Conservation (phyloP, 2,888 invertebrate species). For the Eupithecia tripunctaria region DNA sequence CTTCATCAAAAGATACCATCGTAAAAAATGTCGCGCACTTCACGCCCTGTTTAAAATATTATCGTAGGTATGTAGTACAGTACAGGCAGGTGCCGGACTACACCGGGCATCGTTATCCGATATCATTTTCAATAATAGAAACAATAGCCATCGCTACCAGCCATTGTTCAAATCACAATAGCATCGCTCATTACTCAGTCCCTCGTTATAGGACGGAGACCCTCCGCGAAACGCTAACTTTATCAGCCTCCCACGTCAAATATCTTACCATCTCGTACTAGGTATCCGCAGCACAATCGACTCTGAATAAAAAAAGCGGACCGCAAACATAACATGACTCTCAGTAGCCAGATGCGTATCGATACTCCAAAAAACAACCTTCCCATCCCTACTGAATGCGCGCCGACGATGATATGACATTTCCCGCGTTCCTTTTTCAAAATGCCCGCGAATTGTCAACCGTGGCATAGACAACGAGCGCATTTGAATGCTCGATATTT, state of each 20-base stretch:
- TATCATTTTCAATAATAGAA: slow-evolving; percentile 78
- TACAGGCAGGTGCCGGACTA: slow-evolving; percentile 50
- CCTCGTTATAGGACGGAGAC: slow-evolving; percentile 76
- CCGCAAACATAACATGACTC: slow-evolving; percentile 58
- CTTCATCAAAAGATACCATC: slow-evolving; percentile 34
- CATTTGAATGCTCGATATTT: slow-evolving; percentile 81
- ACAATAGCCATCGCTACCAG: slow-evolving; percentile 73
- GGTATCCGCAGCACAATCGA: slow-evolving; percentile 77
- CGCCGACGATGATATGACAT: slow-evolving; percentile 74
- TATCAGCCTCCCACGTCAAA: slow-evolving; percentile 80
- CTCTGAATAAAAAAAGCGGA: slow-evolving; percentile 71
- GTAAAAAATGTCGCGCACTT: slow-evolving; percentile 44
- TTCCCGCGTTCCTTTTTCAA: slow-evolving; percentile 79
- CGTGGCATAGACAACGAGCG: slow-evolving; percentile 76
- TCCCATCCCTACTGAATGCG: slow-evolving; percentile 52
- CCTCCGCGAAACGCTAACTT: slow-evolving; percentile 80
- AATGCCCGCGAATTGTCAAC: slow-evolving; percentile 81
- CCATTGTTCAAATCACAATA: slow-evolving; percentile 81
- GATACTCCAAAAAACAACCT: slow-evolving; percentile 74
- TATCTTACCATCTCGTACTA: slow-evolving; percentile 79
- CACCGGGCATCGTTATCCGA: slow-evolving; percentile 54
- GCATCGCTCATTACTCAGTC: slow-evolving; percentile 80
- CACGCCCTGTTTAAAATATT: slow-evolving; percentile 42
- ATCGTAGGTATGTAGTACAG: slow-evolving; percentile 31
- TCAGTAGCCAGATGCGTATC: slow-evolving; percentile 81